Evolutionary conservation across 2,113 vertebrate genomes (phyloP).

Genomic region (Lipotes vexillifer): DNA sequence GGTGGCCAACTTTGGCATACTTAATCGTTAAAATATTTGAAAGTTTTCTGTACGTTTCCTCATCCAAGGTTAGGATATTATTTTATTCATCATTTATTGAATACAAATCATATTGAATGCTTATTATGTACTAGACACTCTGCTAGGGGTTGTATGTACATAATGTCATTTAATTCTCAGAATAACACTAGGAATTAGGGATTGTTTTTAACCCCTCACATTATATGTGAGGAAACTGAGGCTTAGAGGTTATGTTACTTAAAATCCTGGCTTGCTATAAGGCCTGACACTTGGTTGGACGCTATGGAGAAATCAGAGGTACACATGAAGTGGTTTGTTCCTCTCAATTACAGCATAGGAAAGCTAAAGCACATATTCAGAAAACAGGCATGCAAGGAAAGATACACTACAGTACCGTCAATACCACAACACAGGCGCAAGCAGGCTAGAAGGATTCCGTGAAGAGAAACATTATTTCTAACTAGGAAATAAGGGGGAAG

Average conservation of each 20-base stretch:
- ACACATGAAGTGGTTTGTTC: rapidly evolving
- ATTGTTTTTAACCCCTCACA: neutral
- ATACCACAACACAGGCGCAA: neutral
- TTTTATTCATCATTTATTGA: neutral
- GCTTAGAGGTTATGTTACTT: neutral
- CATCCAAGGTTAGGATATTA: neutral
- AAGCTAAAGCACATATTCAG: neutral
- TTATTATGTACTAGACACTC: neutral
- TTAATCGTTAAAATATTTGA: conserved; percentile 36
- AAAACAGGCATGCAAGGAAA: neutral
- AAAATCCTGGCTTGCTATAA: neutral
- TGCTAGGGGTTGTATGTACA: neutral
- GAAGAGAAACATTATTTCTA: neutral
- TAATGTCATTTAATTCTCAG: conserved; percentile 1
- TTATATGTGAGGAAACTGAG: neutral
- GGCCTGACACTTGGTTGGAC: neutral
- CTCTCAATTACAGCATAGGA: neutral
- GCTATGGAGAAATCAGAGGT: neutral
- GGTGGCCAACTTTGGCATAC: neutral
- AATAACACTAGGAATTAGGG: neutral
- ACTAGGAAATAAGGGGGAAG: neutral
- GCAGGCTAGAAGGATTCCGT: neutral
- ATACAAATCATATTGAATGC: neutral
- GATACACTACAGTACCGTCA: rapidly evolving
- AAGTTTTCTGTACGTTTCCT: conserved; percentile 3